Evolutionary conservation across 2,888 invertebrate genomes (phyloP), one percentile per base, ranked within the genome.

Genomic region (Caenorhabditis macrosperma): DNA sequence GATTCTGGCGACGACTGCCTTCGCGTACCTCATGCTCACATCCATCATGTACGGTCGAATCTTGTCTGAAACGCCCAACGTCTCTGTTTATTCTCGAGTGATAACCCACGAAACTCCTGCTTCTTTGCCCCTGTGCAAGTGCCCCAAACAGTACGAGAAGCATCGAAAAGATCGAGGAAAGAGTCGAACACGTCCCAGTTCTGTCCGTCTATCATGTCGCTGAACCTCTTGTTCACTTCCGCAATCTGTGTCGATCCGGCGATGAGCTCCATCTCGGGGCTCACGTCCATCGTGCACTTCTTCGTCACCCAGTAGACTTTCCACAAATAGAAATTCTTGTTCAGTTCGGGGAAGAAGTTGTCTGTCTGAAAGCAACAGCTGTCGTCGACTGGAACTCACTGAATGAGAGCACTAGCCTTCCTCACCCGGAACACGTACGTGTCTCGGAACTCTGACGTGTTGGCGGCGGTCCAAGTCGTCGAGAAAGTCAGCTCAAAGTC

Each of bases 141-240:
- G 6, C 59, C 50, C 59, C 57, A 68, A 28, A 28, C 6, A 1
- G 35, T 50, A 3, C 50, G 5, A 1, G 28, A 24, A 1, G 59
- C 22, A 2, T 68, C 68, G 33, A 59, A 68, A 28, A 68, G 68
- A 20, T 68, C 68, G 0, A 68, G 17, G 20, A 68, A 68, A 0
- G 68, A 48, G 17, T 59, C 48, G 17, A 26, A 38, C 0, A 50
- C 59, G 28, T 68, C 68, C 68, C 68, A 68, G 33, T 50, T 68
- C 15, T 48, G 57, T 12, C 68, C 59, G 46, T 59, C 48, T 4
- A 68, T 59, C 68, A 68, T 59, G 6, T n/a, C 22, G 10, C 48
- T 38, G 55, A 68, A 68, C 24, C 68, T n/a, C 38, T 68, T 68
- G 24, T 48, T 68, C 38, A 68, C 68, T 50, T 59, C 59, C 5